Evolutionary conservation across 2,888 invertebrate genomes (phyloP), one percentile per base, ranked within the genome.

Genomic region (Cataglyphis cursor): DNA sequence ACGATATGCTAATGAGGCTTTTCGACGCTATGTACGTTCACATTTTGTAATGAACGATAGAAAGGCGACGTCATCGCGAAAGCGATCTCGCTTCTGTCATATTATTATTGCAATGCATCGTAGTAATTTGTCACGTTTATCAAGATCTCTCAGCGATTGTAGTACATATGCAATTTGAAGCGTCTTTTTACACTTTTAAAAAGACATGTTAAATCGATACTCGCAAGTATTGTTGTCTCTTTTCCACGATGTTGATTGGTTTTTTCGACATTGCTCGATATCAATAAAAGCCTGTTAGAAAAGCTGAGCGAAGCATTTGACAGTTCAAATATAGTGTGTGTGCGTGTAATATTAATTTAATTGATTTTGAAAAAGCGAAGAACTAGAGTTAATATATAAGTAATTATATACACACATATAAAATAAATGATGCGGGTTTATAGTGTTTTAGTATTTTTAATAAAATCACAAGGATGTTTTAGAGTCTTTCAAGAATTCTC

Each of bases 1-100:
- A 75, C 59, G 87, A 88, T 85, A 87, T 85, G 84, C 88, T 88
- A 75, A 81, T 82, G 66, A 83, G 65, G 48, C 66, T 83, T 80
- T 70, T 54, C 81, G 65, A 76, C 73, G 31, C 72, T 85, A 81
- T 51, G 41, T 51, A 61, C 31, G 54, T 62, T 64, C 41, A 59
- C 65, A 35, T 73, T 73, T 62, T 59, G 66, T 72, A 51, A 21
- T 44, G 54, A 44, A n/a, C 68, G 75, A 68, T 38, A 21, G 65
- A 81, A 82, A 75, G 72, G 73, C 57, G 21, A 68, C 62, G 80
- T 73, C 80, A 81, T 59, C 65, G 38, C 75, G 68, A 54, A 38
- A 38, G 59, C 70, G 24, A 85, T 85, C 85, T 85, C 72, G n/a
- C 38, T 24, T 51, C 12, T 5, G 74, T 78, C 84, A 59, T 72